Conservation (phyloP, 2,888 invertebrate species). For the Thera britannica region DNA sequence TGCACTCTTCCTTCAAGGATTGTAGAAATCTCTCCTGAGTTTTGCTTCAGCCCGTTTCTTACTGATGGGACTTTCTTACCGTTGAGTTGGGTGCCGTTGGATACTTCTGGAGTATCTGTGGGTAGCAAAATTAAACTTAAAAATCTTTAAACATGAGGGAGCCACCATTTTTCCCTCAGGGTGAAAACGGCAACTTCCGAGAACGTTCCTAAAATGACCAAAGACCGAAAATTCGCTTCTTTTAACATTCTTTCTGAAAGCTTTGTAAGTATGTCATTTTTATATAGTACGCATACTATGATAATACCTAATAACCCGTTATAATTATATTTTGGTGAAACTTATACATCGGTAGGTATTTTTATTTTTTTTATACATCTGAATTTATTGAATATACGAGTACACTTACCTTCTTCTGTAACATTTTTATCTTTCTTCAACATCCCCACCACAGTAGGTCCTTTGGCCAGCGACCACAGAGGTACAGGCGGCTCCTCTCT, state of each 20-base stretch:
- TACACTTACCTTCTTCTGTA: conserved; percentile 47
- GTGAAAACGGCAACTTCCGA: no score
- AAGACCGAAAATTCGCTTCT: no score
- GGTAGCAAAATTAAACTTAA: neutral
- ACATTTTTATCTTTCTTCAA: conserved; percentile 57
- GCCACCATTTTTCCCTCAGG: no score
- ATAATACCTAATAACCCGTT: no score
- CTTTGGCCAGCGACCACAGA: conserved; percentile 77
- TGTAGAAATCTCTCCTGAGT: conserved; percentile 75
- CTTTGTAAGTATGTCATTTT: no score
- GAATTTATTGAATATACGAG: neutral
- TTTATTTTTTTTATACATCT: neutral
- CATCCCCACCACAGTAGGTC: conserved; percentile 72
- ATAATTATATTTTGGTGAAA: no score
- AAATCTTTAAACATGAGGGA: no score
- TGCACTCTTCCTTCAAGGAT: conserved; percentile 73
- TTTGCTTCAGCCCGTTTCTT: conserved; percentile 60
- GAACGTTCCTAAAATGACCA: no score
- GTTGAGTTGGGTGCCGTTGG: conserved; percentile 44
- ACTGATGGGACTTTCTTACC: conserved; percentile 71
- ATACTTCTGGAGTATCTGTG: conserved; percentile 37
- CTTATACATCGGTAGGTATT: no score
- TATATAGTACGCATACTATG: no score
- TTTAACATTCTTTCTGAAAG: no score
- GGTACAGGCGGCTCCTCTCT: conserved; percentile 66